Evolutionary conservation across 1,140 invertebrate species (phyloP), one percentile per base, ranked within the genome.

Genomic region (Musca vetustissima): DNA sequence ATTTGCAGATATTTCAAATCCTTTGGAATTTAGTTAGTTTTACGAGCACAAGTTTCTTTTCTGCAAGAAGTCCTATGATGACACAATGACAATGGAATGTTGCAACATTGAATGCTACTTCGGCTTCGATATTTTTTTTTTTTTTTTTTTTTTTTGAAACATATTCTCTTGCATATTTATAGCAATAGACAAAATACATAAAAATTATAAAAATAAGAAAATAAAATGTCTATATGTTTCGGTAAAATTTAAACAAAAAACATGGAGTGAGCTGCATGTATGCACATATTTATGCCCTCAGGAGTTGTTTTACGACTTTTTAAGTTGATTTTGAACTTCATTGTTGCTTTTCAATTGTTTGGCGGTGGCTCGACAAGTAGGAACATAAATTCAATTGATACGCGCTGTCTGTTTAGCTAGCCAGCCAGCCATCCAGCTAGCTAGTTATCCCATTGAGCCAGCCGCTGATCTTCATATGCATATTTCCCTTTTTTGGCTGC

Each of bases 271-370:
- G 8, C 28, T 28, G 28, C 28, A 8, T 3, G 19, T 53, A 21
- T 15, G 24, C 19, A 24, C 52, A 53, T 14, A 22, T 43, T 13
- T 11, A 43, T 43, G 4, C 36, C 36, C 36, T 19, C 1, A 21
- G 49, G 15, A 59, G 28, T n/a, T 28, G n/a, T 36, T 61, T 61
- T 61, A 61, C 57, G 57, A 61, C 57, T 43, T 61, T 61, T 61
- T 61, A 61, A 61, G 57, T 61, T 61, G 57, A 61, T 61, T 61
- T 61, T 61, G 57, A 61, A 61, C 57, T 61, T 61, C 57, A 61
- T 61, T 61, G 57, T 61, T 61, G 57, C 57, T 61, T 43, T 61
- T 36, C 57, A 61, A 61, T 61, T 61, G 57, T 43, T 61, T 43
- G 36, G 36, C 11, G 36, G 11, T 43, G 4, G 36, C 36, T 43